Conservation (phyloP, 2,797 vertebrate genomes). For the Hybognathus amarus region DNA sequence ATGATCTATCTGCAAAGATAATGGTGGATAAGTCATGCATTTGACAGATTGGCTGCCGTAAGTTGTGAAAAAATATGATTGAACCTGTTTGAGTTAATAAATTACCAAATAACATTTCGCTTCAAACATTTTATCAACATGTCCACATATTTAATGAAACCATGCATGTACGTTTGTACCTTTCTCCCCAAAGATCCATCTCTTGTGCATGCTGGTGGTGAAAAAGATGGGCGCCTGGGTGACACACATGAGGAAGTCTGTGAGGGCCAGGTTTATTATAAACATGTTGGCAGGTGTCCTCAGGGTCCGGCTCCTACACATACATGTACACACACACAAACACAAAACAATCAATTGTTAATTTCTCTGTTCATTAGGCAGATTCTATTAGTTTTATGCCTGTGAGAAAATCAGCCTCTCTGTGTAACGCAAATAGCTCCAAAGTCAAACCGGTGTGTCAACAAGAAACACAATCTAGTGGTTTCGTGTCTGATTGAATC, state of each 20-base stretch:
- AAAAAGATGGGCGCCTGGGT: slow-evolving; percentile 93
- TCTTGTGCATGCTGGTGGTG: slow-evolving; percentile 87
- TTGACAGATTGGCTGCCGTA: neutral
- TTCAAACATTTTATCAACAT: neutral
- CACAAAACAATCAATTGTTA: neutral
- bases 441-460: no score
- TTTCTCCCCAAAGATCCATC: slow-evolving; percentile 95
- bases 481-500: neutral
- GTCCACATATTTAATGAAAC: neutral
- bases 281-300: slow-evolving; percentile 89
- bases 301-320: slow-evolving; percentile 85
- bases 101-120: neutral
- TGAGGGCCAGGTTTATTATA: slow-evolving; percentile 91
- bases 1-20: neutral
- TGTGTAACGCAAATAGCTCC: neutral
- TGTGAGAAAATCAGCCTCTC: neutral
- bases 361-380: neutral
- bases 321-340: slow-evolving; percentile 25
- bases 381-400: neutral
- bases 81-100: neutral
- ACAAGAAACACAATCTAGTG: neutral
- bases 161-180: slow-evolving; percentile 68
- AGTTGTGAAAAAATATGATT: neutral
- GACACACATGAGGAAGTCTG: slow-evolving; percentile 92
- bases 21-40: neutral